These are phyloP conservation scores for Habroteleia sp. DNA, from an alignment of 2,888 invertebrate genomes.

Conservation along the genomic window DNA sequence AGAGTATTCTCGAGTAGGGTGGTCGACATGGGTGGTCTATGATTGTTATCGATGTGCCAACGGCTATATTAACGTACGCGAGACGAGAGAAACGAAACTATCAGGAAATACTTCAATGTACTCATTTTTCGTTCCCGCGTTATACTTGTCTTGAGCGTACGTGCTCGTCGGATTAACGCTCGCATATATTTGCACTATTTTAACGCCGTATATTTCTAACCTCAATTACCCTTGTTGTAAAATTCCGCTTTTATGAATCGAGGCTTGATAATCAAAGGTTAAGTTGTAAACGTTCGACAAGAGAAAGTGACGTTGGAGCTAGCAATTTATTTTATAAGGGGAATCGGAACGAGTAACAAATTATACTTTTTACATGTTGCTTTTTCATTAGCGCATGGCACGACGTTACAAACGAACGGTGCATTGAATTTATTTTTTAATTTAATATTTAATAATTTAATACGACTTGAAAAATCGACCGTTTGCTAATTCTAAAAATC, in stretches of 20 bases:
- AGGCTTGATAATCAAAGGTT: conserved; percentile 36
- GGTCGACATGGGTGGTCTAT: conserved; percentile 61
- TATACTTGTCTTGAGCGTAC: conserved; percentile 22
- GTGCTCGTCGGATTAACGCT: conserved; percentile 22
- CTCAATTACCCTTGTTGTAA: conserved; percentile 22
- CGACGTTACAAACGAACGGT: no score
- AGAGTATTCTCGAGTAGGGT: conserved; percentile 59
- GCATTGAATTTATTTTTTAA: no score
- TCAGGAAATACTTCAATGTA: conserved; percentile 12
- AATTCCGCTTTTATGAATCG: conserved; percentile 30
- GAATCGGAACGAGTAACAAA: conserved; percentile 21
- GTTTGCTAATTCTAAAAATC: no score
- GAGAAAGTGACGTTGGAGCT: conserved; percentile 38
- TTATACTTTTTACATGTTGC: conserved; percentile 17
- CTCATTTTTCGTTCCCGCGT: conserved; percentile 27
- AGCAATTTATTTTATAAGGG: conserved; percentile 42
- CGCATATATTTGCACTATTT: conserved; percentile 42
- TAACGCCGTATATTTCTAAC: conserved; percentile 23
- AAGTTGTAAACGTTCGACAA: conserved; percentile 17
- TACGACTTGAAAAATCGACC: no score
- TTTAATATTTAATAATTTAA: no score
- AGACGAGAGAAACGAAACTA: conserved; percentile 51
- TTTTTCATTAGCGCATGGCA: no score
- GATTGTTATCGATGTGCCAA: conserved; percentile 60
- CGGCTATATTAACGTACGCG: conserved; percentile 56